These are phyloP conservation scores for Oreonectes daqikongensis DNA, from an alignment of 2,797 vertebrate genomes.

Conservation along the genomic window DNA sequence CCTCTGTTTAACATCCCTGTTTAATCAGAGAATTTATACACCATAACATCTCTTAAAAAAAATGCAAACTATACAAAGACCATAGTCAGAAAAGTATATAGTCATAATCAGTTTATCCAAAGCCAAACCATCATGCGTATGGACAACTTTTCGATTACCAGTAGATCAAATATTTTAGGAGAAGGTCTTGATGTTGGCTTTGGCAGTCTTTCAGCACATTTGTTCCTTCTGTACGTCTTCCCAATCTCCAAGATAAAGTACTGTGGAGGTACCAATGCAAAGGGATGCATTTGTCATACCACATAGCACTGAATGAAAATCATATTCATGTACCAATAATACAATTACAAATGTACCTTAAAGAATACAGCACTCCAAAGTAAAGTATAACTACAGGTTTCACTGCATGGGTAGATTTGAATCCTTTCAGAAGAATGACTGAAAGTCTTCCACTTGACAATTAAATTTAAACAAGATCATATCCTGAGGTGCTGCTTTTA, in stretches of 20 bases:
- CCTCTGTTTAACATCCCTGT: not conserved
- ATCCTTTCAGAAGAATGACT: conserved; percentile 25
- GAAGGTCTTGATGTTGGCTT: not conserved
- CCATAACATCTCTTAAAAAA: not conserved
- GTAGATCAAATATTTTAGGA: not conserved
- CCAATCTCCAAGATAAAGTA: not conserved
- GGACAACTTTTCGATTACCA: not conserved
- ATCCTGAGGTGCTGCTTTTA: conserved; percentile 22
- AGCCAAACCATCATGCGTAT: too few species aligned
- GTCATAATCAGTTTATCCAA: too few species aligned
- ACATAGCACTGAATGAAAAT: not conserved
- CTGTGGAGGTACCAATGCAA: not conserved
- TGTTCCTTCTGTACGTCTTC: not conserved
- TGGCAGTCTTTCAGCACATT: not conserved
- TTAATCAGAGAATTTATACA: conserved; percentile 6
- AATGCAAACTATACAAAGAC: too few species aligned
- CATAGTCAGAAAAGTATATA: too few species aligned
- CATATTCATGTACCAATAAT: not conserved
- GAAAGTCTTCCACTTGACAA: not conserved
- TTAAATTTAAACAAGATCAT: conserved; percentile 28
- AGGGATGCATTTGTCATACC: not conserved
- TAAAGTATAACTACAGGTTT: not conserved
- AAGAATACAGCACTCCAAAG: not conserved
- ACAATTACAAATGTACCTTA: not conserved
- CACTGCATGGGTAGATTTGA: conserved; percentile 6